A percentile compares a stretch with the other conserved stretches of the same genome.
phyloP scores from a whole-genome alignment of 2,888 invertebrate species.

The Lottia gigantea region DNA sequence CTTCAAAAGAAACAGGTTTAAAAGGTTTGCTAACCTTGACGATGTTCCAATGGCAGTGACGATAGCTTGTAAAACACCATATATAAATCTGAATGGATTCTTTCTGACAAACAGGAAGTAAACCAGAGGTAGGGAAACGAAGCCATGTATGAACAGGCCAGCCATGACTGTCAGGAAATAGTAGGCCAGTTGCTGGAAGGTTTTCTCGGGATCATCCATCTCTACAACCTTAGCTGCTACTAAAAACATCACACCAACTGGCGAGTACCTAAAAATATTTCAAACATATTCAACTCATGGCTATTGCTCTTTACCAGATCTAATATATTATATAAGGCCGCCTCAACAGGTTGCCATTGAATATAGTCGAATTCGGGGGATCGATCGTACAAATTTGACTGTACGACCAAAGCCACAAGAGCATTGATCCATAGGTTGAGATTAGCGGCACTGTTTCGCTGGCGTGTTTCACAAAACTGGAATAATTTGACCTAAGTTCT shows the following conservation, averaged over 20 bases:
- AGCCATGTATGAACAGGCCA: constrained; percentile 86
- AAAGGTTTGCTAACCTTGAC: constrained; percentile 76
- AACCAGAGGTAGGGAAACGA: constrained; percentile 85
- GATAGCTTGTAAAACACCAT: constrained; percentile 83
- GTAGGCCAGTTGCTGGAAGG: constrained; percentile 70
- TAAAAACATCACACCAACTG: constrained; percentile 59
- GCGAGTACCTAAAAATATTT: constrained; percentile 62
- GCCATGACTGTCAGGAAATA: constrained; percentile 82
- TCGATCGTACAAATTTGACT: too few species aligned
- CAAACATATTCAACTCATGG: too few species aligned
- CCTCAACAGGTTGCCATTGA: too few species aligned
- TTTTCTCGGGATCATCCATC: constrained; percentile 75
- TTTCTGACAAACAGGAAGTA: constrained; percentile 83
- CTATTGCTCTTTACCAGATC: too few species aligned
- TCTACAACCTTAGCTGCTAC: constrained; percentile 83
- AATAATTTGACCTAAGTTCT: too few species aligned
- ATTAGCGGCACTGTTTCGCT: too few species aligned
- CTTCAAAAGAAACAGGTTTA: too few species aligned
- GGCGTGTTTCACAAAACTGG: too few species aligned
- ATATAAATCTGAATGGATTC: constrained; percentile 89
- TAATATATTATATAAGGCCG: too few species aligned
- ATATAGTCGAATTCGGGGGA: too few species aligned
- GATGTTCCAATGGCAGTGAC: constrained; percentile 90
- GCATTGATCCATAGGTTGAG: too few species aligned
- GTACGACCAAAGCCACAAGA: too few species aligned